phyloP scores from a whole-genome alignment of 2,113 vertebrate genomes.

The Embiotoca jacksoni region DNA sequence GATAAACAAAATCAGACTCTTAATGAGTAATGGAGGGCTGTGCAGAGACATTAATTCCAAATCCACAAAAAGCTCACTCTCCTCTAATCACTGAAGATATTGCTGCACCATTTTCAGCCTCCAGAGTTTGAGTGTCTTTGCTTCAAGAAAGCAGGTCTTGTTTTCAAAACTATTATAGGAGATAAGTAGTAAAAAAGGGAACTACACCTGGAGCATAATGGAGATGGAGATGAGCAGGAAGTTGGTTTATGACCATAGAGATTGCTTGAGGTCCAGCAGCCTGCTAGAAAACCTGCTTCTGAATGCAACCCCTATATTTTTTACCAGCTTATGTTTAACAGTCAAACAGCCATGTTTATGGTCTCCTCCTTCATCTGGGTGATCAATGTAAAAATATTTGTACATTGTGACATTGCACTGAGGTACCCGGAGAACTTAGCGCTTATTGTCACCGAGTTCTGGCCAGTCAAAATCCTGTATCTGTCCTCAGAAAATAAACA shows the following conservation, averaged over 20 bases:
- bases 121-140: conserved; percentile 19
- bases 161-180: conserved; percentile 36
- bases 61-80: conserved; percentile 44
- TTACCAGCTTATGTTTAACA: conserved; percentile 62
- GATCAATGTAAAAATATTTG: conserved; percentile 26
- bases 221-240: conserved; percentile 16
- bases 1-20: conserved; percentile 82
- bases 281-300: conserved; percentile 18
- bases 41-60: conserved; percentile 61
- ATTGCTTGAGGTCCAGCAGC: conserved; percentile 20
- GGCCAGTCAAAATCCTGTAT: neutral
- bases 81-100: conserved; percentile 43
- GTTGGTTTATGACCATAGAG: conserved; percentile 16
- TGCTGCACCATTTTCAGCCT: conserved; percentile 34
- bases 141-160: conserved; percentile 16
- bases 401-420: conserved; percentile 37
- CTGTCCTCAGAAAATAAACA: neutral
- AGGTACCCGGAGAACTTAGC: conserved; percentile 13
- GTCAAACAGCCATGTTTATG: conserved; percentile 55
- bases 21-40: conserved; percentile 78
- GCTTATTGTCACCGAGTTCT: conserved; percentile 15
- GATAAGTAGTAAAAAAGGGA: conserved; percentile 30
- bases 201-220: neutral
- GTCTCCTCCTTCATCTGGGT: conserved; percentile 46
- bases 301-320: conserved; percentile 47